phyloP scores from a whole-genome alignment of 1,140 invertebrate genomes.

The Aculops lycopersici region DNA sequence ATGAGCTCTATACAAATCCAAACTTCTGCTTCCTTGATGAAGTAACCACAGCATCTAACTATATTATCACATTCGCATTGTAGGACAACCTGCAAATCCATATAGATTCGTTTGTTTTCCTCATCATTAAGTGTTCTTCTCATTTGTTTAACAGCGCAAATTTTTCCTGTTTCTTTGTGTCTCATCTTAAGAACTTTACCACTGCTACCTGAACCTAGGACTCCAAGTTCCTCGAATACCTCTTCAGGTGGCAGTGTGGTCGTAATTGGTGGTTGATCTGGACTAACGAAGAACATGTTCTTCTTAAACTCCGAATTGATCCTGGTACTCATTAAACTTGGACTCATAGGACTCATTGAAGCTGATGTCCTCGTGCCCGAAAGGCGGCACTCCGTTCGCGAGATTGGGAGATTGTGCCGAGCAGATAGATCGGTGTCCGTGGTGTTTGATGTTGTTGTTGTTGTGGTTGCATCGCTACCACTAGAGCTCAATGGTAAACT shows the following conservation, averaged over 20 bases:
- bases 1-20: slow-evolving; percentile 99
- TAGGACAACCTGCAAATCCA: slow-evolving; percentile 88
- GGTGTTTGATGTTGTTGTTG: no score
- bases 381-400: no score
- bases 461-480: no score
- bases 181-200: slow-evolving; percentile 90
- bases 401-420: no score
- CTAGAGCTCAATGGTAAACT: no score
- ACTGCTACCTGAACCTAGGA: slow-evolving; percentile 75
- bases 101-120: slow-evolving; percentile 86
- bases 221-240: slow-evolving; percentile 24
- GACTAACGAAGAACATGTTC: neutral
- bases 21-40: slow-evolving; percentile 53
- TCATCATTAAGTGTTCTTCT: slow-evolving; percentile 71
- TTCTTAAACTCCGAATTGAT: no score
- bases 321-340: no score
- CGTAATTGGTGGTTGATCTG: neutral
- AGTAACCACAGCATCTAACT: slow-evolving; percentile 79
- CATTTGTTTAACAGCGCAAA: slow-evolving; percentile 97
- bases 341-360: no score
- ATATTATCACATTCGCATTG: slow-evolving; percentile 89
- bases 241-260: slow-evolving; percentile 2
- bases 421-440: no score
- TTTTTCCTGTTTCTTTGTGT: slow-evolving; percentile 43
- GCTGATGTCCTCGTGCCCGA: no score